These are phyloP conservation scores for Drosophila asahinai DNA, from an alignment of 1,140 invertebrate genomes.

Conservation along the genomic window DNA sequence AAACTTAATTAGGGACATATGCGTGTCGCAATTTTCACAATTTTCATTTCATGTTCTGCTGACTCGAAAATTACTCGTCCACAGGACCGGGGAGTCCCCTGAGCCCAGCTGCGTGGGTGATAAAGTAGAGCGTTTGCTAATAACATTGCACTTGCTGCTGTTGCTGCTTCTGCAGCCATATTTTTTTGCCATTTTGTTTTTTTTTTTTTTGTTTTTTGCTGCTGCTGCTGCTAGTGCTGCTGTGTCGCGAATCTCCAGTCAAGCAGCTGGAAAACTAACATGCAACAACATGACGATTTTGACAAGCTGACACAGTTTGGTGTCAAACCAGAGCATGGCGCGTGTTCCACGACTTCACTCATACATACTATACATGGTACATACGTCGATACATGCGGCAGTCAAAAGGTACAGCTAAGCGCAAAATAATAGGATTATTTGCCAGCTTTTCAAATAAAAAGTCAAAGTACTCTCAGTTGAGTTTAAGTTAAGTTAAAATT, in stretches of 20 bases:
- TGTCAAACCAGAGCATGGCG: constrained; percentile 70
- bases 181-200: constrained; percentile 3
- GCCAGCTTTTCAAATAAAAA: neutral
- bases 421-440: neutral
- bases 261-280: constrained; percentile 78
- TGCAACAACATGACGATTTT: constrained; percentile 79
- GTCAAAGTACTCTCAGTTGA: neutral
- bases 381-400: neutral
- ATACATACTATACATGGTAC: constrained; percentile 18
- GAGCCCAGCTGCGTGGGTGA: constrained; percentile 20
- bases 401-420: neutral
- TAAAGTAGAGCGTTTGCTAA: constrained; percentile 50
- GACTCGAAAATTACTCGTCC: constrained; percentile 27
- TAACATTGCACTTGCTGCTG: constrained; percentile 52
- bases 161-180: constrained; percentile 3
- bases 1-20: constrained; percentile 30
- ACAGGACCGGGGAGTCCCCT: constrained; percentile 5
- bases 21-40: constrained; percentile 16
- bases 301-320: constrained; percentile 81
- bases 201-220: constrained; percentile 15
- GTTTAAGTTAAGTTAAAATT: neutral
- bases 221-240: constrained; percentile 5
- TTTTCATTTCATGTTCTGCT: constrained; percentile 34
- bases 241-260: constrained; percentile 59
- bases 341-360: constrained; percentile 32